phyloP scores from a whole-genome alignment of 2,888 invertebrate species.

The Nephrotoma flavescens region DNA sequence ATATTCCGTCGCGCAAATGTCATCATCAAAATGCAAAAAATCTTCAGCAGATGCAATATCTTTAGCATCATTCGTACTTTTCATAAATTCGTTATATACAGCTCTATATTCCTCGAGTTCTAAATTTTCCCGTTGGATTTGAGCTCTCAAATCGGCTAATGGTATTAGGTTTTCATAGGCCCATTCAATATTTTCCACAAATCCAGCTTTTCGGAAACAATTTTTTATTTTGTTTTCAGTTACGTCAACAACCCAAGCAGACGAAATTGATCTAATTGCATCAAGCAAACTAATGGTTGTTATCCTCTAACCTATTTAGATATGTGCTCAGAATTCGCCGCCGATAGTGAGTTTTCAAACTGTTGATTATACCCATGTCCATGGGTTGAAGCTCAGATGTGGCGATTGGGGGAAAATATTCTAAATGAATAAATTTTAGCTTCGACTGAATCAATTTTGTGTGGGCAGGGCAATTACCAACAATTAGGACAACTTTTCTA shows the following conservation, averaged over 20 bases:
- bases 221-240: neutral
- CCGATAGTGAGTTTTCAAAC: slow-evolving; percentile 15
- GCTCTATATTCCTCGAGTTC: neutral
- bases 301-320: neutral
- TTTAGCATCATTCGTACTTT: neutral
- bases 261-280: neutral
- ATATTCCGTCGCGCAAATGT: neutral
- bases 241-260: neutral
- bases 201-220: neutral
- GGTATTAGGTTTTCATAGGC: neutral
- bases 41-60: neutral
- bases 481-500: no score
- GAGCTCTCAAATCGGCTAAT: neutral
- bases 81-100: neutral
- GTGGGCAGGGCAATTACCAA: slow-evolving; percentile 12
- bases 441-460: slow-evolving; percentile 12
- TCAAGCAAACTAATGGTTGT: neutral
- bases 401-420: slow-evolving; percentile 18
- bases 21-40: neutral
- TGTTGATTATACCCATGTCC: slow-evolving; percentile 15
- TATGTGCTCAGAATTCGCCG: neutral
- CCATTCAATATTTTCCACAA: neutral
- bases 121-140: neutral
- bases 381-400: slow-evolving; percentile 12
- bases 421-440: slow-evolving; percentile 12